These are phyloP conservation scores for Edolisoma coerulescens DNA, from an alignment of 2,113 vertebrate genomes.

Conservation along the genomic window DNA sequence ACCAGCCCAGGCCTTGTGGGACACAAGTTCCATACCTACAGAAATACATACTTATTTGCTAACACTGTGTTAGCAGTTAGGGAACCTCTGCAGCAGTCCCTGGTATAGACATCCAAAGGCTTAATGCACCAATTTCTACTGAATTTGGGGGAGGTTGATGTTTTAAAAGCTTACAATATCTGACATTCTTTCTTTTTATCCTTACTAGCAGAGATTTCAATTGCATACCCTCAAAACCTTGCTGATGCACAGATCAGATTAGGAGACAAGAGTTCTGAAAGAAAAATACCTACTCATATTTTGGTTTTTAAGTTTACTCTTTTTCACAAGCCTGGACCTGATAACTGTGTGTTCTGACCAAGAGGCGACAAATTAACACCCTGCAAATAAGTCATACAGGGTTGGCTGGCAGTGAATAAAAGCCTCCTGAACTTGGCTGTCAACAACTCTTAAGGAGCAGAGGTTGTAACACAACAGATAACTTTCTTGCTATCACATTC, in stretches of 20 bases:
- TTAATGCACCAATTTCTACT: background rate
- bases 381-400: background rate
- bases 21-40: background rate
- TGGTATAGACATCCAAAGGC: background rate
- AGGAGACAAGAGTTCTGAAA: background rate
- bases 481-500: background rate
- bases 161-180: background rate
- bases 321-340: background rate
- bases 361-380: background rate
- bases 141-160: background rate
- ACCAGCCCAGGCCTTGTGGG: fast-evolving
- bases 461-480: background rate
- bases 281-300: background rate
- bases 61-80: no score
- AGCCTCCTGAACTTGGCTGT: background rate
- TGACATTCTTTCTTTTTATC: background rate
- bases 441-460: background rate
- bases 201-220: background rate
- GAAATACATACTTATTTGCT: background rate
- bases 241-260: background rate
- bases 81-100: background rate
- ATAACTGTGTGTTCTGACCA: background rate
- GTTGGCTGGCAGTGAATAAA: background rate
- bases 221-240: background rate
- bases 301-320: background rate